Base-by-base conservation (phyloP, 2,113 vertebrate genomes). In the Scomber scombrus region DNA sequence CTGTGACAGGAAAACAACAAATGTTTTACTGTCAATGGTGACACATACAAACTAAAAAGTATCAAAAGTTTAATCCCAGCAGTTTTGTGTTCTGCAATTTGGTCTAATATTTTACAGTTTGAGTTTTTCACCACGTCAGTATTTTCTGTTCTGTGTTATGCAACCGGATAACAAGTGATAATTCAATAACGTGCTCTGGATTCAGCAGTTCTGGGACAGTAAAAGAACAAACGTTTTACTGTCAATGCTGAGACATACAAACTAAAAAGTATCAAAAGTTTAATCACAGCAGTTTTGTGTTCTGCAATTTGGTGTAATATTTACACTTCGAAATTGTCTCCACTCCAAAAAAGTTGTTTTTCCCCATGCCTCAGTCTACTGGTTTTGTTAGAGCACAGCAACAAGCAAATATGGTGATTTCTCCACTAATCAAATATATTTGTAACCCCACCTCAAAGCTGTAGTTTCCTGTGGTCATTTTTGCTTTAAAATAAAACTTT, bases 91-190 rank as follows among this genome's bases (percentile, higher is more conserved):
- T 26, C 23, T 26, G 23, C 23, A 26, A 26, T 26, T 26, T 26
- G 23, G 3, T 26, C 23, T 2, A 26, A 26, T 26, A 26, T 26
- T 26, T 26, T 26, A 26, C 23, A 26, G 23, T 26, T 26, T 26
- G 3, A 26, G 23, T 26, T 26, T 26, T 26, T 26, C 3, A 18
- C 16, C 15, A 1, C 58, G 74, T 88, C 79, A 82, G 79, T 79
- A 54, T 40, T 75, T 88, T 60, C 45, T 72, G 13, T 18, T 71
- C 23, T 0, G 21, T 71, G 82, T 90, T 87, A 71, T 75, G 62
- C 75, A 91, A 89, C 31, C 73, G 34, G 8, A 71, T 78, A 71
- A 71, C 55, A 21, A 78, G 13, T 26, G 19, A 65, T 70, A 52
- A 76, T 73, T 73, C 43, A 85, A 70, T 75, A 66, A 46, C 15